Conservation (phyloP, 2,888 invertebrate genomes). For the Melinaea marsaeus region DNA sequence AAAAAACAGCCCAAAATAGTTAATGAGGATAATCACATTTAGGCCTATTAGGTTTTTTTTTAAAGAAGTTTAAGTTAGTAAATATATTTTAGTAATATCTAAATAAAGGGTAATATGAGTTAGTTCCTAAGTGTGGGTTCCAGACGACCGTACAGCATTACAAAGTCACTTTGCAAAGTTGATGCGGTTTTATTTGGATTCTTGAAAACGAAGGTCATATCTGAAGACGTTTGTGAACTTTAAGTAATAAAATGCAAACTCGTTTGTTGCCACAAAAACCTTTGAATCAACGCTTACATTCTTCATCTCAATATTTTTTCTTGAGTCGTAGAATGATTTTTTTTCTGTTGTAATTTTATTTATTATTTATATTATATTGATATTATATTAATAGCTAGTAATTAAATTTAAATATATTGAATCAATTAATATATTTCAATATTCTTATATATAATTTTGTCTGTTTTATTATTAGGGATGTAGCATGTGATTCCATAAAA, state of each 20-base stretch:
- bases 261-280: constrained; percentile 5
- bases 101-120: background rate
- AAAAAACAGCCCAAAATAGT: too few species aligned
- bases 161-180: constrained; percentile 33
- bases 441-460: background rate
- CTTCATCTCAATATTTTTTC: constrained; percentile 3
- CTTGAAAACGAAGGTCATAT: constrained; percentile 32
- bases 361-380: background rate
- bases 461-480: background rate
- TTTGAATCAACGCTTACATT: constrained; percentile 6
- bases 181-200: constrained; percentile 31
- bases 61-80: too few species aligned
- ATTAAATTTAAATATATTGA: background rate
- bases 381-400: background rate
- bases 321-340: background rate
- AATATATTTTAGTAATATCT: too few species aligned
- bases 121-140: background rate
- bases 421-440: background rate
- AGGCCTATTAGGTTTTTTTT: too few species aligned
- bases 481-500: background rate
- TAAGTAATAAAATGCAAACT: constrained; percentile 13
- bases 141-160: constrained; percentile 20
- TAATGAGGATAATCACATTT: too few species aligned
- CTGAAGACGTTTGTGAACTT: constrained; percentile 8
- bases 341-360: background rate